phyloP scores from a whole-genome alignment of 2,113 vertebrate genomes.

The Festucalex cinctus region DNA sequence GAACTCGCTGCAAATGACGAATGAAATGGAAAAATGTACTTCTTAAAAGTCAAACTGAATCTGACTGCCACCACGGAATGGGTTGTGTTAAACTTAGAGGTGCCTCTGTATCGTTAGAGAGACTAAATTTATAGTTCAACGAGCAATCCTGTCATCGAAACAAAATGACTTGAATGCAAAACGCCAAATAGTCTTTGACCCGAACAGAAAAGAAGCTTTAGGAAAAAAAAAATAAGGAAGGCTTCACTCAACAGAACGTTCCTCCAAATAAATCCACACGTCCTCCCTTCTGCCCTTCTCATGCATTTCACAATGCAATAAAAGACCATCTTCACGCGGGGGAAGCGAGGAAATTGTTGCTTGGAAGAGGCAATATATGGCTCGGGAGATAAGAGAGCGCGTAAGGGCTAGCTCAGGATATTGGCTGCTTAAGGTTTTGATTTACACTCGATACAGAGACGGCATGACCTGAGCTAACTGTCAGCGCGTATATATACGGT shows the following conservation, averaged over 20 bases:
- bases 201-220: conserved; percentile 20
- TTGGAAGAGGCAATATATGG: conserved; percentile 62
- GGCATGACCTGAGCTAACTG: conserved; percentile 29
- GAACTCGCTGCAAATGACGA: no score
- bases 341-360: conserved; percentile 54
- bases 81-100: not conserved
- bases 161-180: conserved; percentile 33
- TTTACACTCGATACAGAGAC: conserved; percentile 43
- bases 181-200: conserved; percentile 49
- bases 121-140: not conserved
- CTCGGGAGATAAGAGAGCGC: conserved; percentile 54
- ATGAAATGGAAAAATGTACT: not conserved
- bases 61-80: not conserved
- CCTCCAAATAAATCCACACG: conserved; percentile 43
- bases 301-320: conserved; percentile 55
- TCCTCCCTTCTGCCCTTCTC: conserved; percentile 30
- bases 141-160: not conserved
- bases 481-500: conserved; percentile 7
- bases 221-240: conserved; percentile 10
- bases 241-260: conserved; percentile 46
- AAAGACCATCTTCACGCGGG: conserved; percentile 56
- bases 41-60: not conserved
- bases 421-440: conserved; percentile 60
- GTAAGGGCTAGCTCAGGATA: conserved; percentile 43
- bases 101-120: not conserved